Conservation (phyloP, 2,113 vertebrate species). For the Opisthocomus hoazin region DNA sequence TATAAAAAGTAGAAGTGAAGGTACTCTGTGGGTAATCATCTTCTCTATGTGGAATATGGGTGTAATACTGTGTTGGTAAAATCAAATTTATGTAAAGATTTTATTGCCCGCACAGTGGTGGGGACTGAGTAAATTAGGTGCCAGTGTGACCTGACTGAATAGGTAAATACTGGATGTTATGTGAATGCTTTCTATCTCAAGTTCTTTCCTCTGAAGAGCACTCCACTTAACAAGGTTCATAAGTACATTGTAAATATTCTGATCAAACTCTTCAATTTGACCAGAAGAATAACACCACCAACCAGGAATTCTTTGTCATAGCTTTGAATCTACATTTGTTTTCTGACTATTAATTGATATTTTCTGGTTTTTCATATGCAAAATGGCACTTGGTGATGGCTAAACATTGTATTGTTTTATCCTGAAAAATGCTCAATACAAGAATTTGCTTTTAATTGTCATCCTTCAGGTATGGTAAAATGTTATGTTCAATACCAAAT, state of each 20-base stretch:
- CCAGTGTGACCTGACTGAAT: not conserved
- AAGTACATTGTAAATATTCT: not conserved
- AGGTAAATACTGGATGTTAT: not conserved
- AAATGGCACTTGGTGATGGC: not conserved
- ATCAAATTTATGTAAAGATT: not conserved
- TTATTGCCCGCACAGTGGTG: not conserved
- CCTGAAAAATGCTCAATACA: not conserved
- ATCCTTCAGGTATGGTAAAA: not conserved
- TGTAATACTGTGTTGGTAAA: not conserved
- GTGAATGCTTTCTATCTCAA: not conserved
- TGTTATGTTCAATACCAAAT: not conserved
- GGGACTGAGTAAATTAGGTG: not conserved
- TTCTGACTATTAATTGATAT: not conserved
- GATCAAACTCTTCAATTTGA: not conserved
- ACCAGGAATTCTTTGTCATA: not conserved
- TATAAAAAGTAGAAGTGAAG: not conserved
- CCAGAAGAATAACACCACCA: not conserved
- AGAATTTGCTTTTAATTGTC: not conserved
- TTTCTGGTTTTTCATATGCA: not conserved
- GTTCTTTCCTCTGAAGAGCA: not conserved
- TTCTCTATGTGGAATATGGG: not conserved
- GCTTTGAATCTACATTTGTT: not conserved
- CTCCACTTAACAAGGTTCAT: no score
- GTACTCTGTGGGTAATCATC: not conserved
- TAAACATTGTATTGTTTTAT: not conserved